A percentile compares a stretch with the other conserved stretches of the same genome.
Evolutionary conservation across 2,797 vertebrate genomes (phyloP).

Genomic region (Eutrigla gurnardus): DNA sequence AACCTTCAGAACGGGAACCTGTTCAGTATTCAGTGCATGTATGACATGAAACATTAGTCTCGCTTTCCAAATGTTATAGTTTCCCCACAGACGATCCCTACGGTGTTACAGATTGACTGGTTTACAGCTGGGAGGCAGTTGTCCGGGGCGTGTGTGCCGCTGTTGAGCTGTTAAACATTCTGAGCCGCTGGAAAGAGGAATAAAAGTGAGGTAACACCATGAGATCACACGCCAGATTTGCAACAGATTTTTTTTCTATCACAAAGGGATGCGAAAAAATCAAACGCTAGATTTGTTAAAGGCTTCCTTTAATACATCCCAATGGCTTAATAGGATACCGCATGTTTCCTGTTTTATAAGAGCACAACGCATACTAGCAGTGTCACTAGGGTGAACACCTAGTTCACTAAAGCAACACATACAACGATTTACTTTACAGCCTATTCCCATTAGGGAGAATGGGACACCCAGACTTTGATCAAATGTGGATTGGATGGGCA

Average conservation of each 20-base stretch:
- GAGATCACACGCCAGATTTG: conserved; percentile 27
- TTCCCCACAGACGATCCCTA: conserved; percentile 44
- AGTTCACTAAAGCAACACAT: not conserved
- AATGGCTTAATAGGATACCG: not conserved
- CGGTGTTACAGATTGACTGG: conserved; percentile 52
- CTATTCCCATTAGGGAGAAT: not conserved
- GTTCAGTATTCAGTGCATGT: conserved; percentile 38
- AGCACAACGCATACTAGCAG: not conserved
- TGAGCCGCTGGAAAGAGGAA: conserved; percentile 41
- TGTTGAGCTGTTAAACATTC: conserved; percentile 43
- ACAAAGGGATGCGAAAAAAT: conserved; percentile 14
- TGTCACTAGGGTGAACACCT: not conserved
- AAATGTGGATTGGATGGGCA: not conserved
- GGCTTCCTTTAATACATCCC: not conserved
- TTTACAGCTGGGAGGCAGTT: conserved; percentile 58
- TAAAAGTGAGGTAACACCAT: conserved; percentile 20
- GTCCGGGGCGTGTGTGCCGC: conserved; percentile 31
- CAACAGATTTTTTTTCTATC: conserved; percentile 13
- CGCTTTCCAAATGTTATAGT: conserved; percentile 47
- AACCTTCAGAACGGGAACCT: not conserved
- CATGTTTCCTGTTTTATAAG: not conserved
- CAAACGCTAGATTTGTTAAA: not conserved
- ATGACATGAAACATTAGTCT: conserved; percentile 38
- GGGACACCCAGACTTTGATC: not conserved
- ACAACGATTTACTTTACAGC: no score